These are phyloP conservation scores for Enteromius argenteus DNA, from an alignment of 2,797 vertebrate genomes.

Conservation along the genomic window DNA sequence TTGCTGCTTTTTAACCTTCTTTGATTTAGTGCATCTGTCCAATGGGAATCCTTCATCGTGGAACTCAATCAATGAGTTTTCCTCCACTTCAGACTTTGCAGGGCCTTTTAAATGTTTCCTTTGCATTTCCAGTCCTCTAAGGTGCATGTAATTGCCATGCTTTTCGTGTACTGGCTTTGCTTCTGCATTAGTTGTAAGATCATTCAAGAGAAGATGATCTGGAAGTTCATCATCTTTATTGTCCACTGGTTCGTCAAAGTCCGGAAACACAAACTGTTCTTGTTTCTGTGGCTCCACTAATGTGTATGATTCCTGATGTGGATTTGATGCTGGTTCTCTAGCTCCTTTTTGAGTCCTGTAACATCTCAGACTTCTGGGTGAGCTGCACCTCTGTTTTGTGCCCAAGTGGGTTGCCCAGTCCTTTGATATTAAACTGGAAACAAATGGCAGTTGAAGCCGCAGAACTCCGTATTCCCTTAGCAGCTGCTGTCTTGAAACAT, in stretches of 20 bases:
- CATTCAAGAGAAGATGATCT: conserved; percentile 15
- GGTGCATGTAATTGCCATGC: conserved; percentile 29
- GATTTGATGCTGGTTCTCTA: neutral
- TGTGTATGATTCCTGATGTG: neutral
- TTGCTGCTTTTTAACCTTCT: conserved; percentile 56
- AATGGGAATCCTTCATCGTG: conserved; percentile 70
- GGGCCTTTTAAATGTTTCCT: conserved; percentile 47
- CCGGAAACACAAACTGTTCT: conserved; percentile 76
- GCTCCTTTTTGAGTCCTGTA: conserved; percentile 49
- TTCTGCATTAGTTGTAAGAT: conserved; percentile 20
- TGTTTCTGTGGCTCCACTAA: conserved; percentile 71
- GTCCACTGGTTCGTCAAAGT: conserved; percentile 61
- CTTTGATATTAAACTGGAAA: neutral
- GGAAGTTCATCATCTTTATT: neutral
- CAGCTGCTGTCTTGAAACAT: conserved; percentile 10
- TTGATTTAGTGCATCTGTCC: conserved; percentile 47
- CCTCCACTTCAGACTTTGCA: conserved; percentile 8
- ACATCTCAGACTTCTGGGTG: conserved; percentile 35
- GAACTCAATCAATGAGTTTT: conserved; percentile 69
- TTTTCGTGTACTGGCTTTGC: neutral
- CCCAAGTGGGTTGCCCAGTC: neutral
- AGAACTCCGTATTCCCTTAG: neutral
- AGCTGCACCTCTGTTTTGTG: neutral
- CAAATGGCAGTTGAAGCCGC: neutral
- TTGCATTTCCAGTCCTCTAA: conserved; percentile 65